phyloP scores from a whole-genome alignment of 92 coral and sea anemone species.

The Zoanthus sansibaricus region DNA sequence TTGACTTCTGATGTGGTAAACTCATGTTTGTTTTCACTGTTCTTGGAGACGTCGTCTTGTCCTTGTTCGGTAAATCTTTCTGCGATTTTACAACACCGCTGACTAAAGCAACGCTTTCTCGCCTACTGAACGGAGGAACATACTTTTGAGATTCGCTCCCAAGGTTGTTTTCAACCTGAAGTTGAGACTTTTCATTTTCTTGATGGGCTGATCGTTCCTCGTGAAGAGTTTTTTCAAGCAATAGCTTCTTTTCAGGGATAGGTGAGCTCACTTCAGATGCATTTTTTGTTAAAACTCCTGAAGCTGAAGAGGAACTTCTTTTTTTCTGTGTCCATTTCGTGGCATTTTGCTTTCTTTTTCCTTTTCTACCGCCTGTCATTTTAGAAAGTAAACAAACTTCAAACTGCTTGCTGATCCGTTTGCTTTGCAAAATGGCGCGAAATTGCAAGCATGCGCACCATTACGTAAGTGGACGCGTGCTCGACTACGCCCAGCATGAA shows the following conservation, averaged over 20 bases:
- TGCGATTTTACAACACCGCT: background rate
- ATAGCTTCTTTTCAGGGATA: constrained; percentile 14
- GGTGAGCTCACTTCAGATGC: background rate
- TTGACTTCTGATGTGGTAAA: background rate
- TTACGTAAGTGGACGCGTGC: background rate
- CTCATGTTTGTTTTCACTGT: constrained; percentile 7
- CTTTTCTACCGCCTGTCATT: constrained; percentile 37
- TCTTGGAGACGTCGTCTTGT: constrained; percentile 7
- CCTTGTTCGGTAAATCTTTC: background rate
- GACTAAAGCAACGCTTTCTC: constrained; percentile 2
- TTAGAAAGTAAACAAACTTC: background rate
- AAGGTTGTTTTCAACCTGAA: background rate
- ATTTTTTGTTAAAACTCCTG: background rate
- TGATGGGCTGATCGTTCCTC: background rate
- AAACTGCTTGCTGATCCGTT: background rate
- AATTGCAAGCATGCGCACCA: background rate
- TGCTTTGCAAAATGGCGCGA: background rate
- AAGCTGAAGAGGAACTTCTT: background rate
- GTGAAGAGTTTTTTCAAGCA: constrained; percentile 3
- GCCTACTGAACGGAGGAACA: constrained; percentile 66
- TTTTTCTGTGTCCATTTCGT: constrained; percentile 15
- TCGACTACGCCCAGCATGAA: background rate
- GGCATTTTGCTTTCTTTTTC: constrained; percentile 17
- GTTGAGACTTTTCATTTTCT: constrained; percentile 1
- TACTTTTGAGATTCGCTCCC: constrained; percentile 39